Evolutionary conservation across 2,113 vertebrate species (phyloP).

Genomic region (Campylomormyrus tamandua): DNA sequence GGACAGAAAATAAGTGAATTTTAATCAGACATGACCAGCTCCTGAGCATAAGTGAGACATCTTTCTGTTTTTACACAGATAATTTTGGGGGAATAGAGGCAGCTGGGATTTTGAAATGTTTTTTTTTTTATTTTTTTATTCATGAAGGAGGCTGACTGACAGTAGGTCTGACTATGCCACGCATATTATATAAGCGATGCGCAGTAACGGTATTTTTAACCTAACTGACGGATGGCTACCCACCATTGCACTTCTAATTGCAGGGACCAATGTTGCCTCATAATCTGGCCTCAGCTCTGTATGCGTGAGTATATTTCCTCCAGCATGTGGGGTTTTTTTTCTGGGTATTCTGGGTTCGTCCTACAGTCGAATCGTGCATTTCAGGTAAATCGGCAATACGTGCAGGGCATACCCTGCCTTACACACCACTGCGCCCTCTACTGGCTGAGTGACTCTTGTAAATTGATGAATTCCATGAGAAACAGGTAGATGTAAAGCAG

Average conservation of each 20-base stretch:
- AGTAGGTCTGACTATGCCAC: neutral
- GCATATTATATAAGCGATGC: neutral
- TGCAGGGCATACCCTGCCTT: neutral
- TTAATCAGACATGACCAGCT: neutral
- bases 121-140: neutral
- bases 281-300: neutral
- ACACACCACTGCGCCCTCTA: neutral
- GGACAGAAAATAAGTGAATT: neutral
- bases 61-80: neutral
- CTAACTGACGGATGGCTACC: neutral
- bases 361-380: neutral
- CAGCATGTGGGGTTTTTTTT: neutral
- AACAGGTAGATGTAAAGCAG: neutral
- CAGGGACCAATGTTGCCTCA: neutral
- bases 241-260: neutral
- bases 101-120: neutral
- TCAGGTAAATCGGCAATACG: neutral
- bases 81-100: neutral
- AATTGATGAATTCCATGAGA: neutral
- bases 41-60: neutral
- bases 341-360: neutral
- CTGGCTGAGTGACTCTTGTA: neutral
- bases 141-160: neutral
- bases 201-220: neutral
- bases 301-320: neutral